Percentiles rank a stretch among this genome's conserved stretches.
These are phyloP conservation scores for Xiphophorus birchmanni DNA, from an alignment of 2,797 vertebrate species.

Conservation along the genomic window DNA sequence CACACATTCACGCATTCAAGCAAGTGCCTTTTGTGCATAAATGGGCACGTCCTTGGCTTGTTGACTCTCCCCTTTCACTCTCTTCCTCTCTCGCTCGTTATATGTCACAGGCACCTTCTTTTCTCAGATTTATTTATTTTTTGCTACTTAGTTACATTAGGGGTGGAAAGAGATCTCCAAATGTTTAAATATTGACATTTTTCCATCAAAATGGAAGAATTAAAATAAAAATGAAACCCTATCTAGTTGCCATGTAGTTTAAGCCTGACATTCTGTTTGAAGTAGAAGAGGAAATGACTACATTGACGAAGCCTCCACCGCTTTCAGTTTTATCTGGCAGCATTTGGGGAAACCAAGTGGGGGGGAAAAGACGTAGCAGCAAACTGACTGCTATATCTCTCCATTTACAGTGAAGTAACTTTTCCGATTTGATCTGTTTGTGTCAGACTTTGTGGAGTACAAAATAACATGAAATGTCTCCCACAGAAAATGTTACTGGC, in stretches of 20 bases:
- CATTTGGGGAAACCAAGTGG: neutral
- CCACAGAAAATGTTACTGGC: neutral
- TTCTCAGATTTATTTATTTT: constrained; percentile 10
- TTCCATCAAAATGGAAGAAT: neutral
- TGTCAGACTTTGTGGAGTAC: neutral
- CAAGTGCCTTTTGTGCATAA: constrained; percentile 71
- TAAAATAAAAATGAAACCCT: neutral
- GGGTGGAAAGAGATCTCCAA: neutral
- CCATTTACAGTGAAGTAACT: neutral
- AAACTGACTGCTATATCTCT: neutral
- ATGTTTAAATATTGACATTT: neutral
- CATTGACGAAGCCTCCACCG: no score
- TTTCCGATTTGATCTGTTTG: neutral
- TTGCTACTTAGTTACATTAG: neutral
- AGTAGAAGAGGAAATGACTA: neutral
- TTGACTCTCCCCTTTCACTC: constrained; percentile 57
- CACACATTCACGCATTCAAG: constrained; percentile 56
- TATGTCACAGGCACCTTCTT: constrained; percentile 56
- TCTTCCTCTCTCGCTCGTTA: constrained; percentile 44
- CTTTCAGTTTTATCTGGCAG: neutral
- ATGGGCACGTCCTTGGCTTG: constrained; percentile 59
- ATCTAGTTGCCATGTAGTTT: neutral
- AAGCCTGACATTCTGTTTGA: neutral
- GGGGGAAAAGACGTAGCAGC: neutral
- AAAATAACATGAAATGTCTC: neutral